phyloP scores from a whole-genome alignment of 53 echinoderm and acorn worm genomes.

The Paracentrotus lividus region DNA sequence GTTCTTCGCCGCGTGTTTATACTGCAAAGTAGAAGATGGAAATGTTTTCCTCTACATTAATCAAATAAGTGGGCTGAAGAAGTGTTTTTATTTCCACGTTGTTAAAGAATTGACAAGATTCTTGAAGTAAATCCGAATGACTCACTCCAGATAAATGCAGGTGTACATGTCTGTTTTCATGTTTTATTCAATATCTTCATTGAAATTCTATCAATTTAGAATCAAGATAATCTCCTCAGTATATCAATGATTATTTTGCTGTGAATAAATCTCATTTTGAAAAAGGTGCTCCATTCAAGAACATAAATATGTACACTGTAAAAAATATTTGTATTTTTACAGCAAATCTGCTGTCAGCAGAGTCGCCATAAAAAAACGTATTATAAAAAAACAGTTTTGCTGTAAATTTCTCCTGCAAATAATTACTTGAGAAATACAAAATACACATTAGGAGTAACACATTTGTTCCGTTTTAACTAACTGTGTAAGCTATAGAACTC shows the following conservation, averaged over 20 bases:
- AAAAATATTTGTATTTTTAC: too few species aligned
- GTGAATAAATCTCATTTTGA: not conserved
- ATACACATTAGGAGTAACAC: too few species aligned
- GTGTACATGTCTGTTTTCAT: conserved; percentile 12
- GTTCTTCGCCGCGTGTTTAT: not conserved
- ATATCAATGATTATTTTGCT: not conserved
- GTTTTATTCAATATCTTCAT: not conserved
- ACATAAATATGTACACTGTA: too few species aligned
- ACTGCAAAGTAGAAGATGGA: not conserved
- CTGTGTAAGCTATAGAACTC: too few species aligned
- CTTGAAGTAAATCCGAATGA: conserved; percentile 24
- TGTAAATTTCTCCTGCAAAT: too few species aligned
- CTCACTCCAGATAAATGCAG: not conserved
- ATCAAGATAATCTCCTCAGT: not conserved
- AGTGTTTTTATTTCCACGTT: not conserved
- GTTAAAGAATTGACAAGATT: not conserved
- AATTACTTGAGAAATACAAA: too few species aligned
- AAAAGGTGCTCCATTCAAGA: too few species aligned
- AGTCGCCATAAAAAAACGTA: too few species aligned
- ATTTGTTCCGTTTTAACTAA: too few species aligned
- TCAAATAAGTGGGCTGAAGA: not conserved
- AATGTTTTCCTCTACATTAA: too few species aligned
- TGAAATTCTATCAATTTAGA: not conserved
- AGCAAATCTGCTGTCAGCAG: too few species aligned
- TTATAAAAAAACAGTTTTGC: too few species aligned